These are phyloP conservation scores for Malacoctenus gilli DNA, from an alignment of 2,797 vertebrate genomes.

Conservation along the genomic window DNA sequence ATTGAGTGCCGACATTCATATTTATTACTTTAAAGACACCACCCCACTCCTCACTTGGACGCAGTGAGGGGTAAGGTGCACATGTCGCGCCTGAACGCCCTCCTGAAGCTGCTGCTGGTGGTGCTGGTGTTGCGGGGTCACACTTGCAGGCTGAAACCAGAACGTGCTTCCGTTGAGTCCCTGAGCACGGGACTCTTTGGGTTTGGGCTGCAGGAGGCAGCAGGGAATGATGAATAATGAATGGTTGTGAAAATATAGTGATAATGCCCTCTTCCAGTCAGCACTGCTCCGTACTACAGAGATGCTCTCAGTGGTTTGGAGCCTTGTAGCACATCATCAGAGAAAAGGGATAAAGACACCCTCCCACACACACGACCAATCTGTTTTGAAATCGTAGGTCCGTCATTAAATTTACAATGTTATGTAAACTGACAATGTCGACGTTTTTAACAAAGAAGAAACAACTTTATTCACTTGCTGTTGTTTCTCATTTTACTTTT, in stretches of 20 bases:
- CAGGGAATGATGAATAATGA: slow-evolving; percentile 67
- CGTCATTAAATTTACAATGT: too few species aligned
- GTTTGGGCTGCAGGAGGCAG: slow-evolving; percentile 50
- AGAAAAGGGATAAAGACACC: too few species aligned
- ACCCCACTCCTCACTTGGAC: too few species aligned
- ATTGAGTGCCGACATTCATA: too few species aligned
- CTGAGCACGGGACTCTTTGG: slow-evolving; percentile 29
- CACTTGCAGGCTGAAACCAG: slow-evolving; percentile 24
- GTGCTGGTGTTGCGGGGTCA: slow-evolving; percentile 20
- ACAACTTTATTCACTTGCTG: too few species aligned
- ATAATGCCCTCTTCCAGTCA: slow-evolving; percentile 38
- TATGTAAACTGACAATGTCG: too few species aligned
- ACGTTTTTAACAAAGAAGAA: too few species aligned
- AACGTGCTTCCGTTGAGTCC: slow-evolving; percentile 43
- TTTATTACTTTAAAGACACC: too few species aligned
- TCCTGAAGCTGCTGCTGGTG: slow-evolving; percentile 25
- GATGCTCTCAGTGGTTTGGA: slow-evolving; percentile 45
- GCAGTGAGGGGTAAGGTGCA: slow-evolving; percentile 1
- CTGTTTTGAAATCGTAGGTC: too few species aligned
- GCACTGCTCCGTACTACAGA: slow-evolving; percentile 38
- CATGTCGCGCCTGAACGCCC: slow-evolving; percentile 18
- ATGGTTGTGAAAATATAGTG: slow-evolving; percentile 54
- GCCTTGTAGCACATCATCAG: too few species aligned
- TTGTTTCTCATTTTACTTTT: too few species aligned
- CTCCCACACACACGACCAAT: too few species aligned